Conservation (phyloP, 1,140 invertebrate species). For the Chelonus insularis region DNA sequence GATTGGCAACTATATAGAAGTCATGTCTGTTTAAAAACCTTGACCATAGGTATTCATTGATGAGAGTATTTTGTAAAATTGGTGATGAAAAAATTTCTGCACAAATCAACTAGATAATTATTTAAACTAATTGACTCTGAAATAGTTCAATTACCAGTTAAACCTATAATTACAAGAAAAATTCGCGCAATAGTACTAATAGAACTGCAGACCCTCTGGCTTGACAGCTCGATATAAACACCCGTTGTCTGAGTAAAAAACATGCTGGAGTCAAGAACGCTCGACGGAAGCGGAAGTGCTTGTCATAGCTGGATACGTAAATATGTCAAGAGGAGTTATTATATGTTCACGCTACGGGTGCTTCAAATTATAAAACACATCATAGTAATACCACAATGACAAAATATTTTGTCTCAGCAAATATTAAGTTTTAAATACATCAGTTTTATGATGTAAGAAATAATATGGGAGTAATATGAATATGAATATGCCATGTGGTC, state of each 20-base stretch:
- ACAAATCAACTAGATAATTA: no score
- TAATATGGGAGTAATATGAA: conserved; percentile 1
- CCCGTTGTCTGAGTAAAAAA: no score
- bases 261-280: no score
- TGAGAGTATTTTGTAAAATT: no score
- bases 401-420: conserved; percentile 7
- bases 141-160: no score
- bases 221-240: neutral
- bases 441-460: neutral
- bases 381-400: neutral
- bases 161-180: no score
- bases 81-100: no score
- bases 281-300: conserved; percentile 56
- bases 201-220: no score
- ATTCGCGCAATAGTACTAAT: neutral
- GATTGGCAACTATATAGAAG: no score
- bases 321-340: conserved; percentile 45
- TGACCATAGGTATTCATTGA: no score
- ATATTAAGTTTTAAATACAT: neutral
- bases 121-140: no score
- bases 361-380: conserved; percentile 10
- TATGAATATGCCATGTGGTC: conserved; percentile 49
- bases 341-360: conserved; percentile 53
- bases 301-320: conserved; percentile 57
- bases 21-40: no score